Percentiles rank a stretch among this genome's conserved stretches.
phyloP scores from a whole-genome alignment of 92 coral and sea anemone species.

The Montipora capitata region DNA sequence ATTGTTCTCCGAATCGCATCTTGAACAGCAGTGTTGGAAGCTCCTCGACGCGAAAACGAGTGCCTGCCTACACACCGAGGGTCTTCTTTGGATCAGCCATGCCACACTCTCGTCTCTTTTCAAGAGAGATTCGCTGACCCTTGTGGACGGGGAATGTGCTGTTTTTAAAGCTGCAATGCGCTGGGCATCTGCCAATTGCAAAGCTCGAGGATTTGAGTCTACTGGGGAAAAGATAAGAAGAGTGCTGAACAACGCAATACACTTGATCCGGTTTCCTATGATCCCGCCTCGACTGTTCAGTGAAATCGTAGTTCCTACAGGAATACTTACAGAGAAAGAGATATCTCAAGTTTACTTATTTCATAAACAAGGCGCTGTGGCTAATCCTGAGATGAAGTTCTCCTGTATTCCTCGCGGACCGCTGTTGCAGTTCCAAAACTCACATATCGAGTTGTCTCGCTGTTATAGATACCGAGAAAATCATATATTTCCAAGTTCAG shows the following conservation, averaged over 20 bases:
- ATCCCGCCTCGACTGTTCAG: slow-evolving; percentile 74
- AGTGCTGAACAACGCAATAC: slow-evolving; percentile 62
- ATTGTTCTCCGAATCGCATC: slow-evolving; percentile 62
- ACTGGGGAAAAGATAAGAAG: slow-evolving; percentile 63
- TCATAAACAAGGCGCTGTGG: slow-evolving; percentile 21
- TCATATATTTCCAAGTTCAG: slow-evolving; percentile 25
- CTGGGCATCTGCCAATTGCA: slow-evolving; percentile 77
- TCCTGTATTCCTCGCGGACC: slow-evolving; percentile 44
- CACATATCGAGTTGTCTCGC: slow-evolving; percentile 7
- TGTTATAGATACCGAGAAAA: slow-evolving; percentile 41
- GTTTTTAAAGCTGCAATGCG: slow-evolving; percentile 71
- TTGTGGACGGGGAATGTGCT: slow-evolving; percentile 74
- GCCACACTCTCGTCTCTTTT: slow-evolving; percentile 67
- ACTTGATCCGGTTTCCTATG: slow-evolving; percentile 73
- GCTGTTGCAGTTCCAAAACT: slow-evolving; percentile 8
- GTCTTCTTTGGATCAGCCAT: slow-evolving; percentile 59
- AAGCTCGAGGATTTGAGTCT: slow-evolving; percentile 43
- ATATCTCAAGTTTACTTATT: slow-evolving; percentile 48
- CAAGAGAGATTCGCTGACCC: slow-evolving; percentile 65
- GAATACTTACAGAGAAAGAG: slow-evolving; percentile 72
- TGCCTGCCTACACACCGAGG: slow-evolving; percentile 63
- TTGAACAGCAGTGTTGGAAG: slow-evolving; percentile 79
- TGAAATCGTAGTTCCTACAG: slow-evolving; percentile 60
- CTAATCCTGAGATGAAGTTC: slow-evolving; percentile 11
- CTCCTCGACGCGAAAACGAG: slow-evolving; percentile 63